These are phyloP conservation scores for Dipodomys spectabilis DNA, from an alignment of 2,113 vertebrate species.

Conservation along the genomic window DNA sequence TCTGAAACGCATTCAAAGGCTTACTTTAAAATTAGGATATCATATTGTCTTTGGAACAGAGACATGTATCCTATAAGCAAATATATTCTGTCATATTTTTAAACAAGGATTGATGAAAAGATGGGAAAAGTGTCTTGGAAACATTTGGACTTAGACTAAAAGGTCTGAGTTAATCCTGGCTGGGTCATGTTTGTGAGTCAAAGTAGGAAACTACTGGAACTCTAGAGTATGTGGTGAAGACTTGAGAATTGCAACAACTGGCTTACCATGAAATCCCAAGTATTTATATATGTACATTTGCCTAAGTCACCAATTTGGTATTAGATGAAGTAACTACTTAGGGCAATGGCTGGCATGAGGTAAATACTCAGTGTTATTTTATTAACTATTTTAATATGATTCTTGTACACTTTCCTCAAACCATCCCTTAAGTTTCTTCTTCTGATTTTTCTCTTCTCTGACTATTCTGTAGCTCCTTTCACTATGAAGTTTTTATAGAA, in stretches of 20 bases:
- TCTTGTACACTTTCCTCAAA: constrained; percentile 6
- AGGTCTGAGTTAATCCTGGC: background rate
- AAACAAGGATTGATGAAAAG: background rate
- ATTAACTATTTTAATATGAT: constrained; percentile 24
- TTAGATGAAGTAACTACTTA: constrained; percentile 36
- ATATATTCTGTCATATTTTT: no score
- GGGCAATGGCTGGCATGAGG: background rate
- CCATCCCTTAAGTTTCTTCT: background rate
- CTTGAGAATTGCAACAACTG: background rate
- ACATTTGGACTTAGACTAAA: background rate
- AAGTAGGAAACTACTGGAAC: background rate
- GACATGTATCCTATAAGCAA: no score
- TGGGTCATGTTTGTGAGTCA: background rate
- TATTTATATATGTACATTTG: background rate
- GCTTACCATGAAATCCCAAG: background rate
- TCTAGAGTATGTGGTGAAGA: background rate
- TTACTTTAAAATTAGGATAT: no score
- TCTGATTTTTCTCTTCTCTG: constrained; percentile 17
- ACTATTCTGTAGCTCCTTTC: constrained; percentile 4
- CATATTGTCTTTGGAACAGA: no score
- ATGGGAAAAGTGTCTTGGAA: background rate
- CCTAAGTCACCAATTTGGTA: background rate
- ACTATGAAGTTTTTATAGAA: constrained; percentile 51
- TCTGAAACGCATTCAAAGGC: no score
- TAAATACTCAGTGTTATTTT: constrained; percentile 48